Percentiles rank a stretch among this genome's conserved stretches.
These are phyloP conservation scores for Cantharis rufa DNA, from an alignment of 2,888 invertebrate genomes.

Conservation along the genomic window DNA sequence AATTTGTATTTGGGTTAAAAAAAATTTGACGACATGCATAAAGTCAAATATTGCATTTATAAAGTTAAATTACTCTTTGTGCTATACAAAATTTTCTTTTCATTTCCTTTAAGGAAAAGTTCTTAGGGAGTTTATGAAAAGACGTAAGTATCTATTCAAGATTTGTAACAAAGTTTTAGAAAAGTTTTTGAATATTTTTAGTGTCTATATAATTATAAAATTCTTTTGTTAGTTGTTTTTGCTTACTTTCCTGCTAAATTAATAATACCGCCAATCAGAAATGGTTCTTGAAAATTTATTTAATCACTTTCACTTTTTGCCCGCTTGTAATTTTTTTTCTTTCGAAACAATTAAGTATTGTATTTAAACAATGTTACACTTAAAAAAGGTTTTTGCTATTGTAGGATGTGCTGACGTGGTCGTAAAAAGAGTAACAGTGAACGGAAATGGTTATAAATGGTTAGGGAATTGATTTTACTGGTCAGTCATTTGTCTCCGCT, in stretches of 20 bases:
- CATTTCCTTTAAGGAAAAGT: slow-evolving; percentile 24
- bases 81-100: slow-evolving; percentile 25
- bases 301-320: background rate
- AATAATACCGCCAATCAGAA: background rate
- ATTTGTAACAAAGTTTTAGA: slow-evolving; percentile 27
- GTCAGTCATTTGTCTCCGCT: slow-evolving; percentile 49
- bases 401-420: slow-evolving; percentile 28
- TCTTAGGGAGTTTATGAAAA: slow-evolving; percentile 24
- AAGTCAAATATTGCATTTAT: slow-evolving; percentile 2
- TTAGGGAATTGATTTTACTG: slow-evolving; percentile 49
- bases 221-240: slow-evolving; percentile 22
- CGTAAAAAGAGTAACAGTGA: slow-evolving; percentile 27
- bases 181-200: slow-evolving; percentile 23
- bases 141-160: slow-evolving; percentile 28
- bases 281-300: background rate
- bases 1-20: background rate
- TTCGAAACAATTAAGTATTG: background rate
- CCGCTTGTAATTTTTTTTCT: background rate
- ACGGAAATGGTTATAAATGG: slow-evolving; percentile 44
- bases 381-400: slow-evolving; percentile 2
- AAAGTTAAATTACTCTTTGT: slow-evolving; percentile 13
- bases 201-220: slow-evolving; percentile 25
- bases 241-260: slow-evolving; percentile 13
- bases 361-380: slow-evolving; percentile 8
- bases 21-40: background rate